Percentiles rank a stretch among this genome's conserved stretches.
Conservation (phyloP, 2,113 vertebrate species). For the Pachypanchax playfairii region DNA sequence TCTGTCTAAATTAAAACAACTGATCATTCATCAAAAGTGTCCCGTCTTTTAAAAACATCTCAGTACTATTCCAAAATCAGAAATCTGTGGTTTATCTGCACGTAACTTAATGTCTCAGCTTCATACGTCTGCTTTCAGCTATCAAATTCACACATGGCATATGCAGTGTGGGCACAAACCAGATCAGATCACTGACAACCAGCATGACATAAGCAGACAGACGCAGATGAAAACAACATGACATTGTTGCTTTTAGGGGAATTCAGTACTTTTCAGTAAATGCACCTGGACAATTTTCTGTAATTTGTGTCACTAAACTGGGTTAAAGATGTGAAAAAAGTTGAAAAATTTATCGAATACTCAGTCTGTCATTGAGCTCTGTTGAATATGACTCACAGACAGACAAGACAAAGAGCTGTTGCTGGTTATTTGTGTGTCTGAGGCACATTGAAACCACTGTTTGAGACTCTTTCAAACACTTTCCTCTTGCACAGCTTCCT, state of each 20-base stretch:
- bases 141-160: slow-evolving; percentile 40
- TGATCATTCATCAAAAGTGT: too few relatives aligned
- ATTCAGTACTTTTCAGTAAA: neutral
- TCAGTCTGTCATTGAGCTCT: slow-evolving; percentile 54
- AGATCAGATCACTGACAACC: too few relatives aligned
- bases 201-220: slow-evolving; percentile 26
- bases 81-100: slow-evolving; percentile 27
- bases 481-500: slow-evolving; percentile 69
- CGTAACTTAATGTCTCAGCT: neutral
- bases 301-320: neutral
- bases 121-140: slow-evolving; percentile 22
- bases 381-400: slow-evolving; percentile 74
- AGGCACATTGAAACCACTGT: slow-evolving; percentile 54
- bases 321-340: slow-evolving; percentile 2
- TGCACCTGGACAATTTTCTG: neutral
- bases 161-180: too few relatives aligned
- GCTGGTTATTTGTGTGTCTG: slow-evolving; percentile 51
- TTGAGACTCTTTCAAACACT: slow-evolving; percentile 67
- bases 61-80: neutral
- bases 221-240: slow-evolving; percentile 21
- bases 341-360: slow-evolving; percentile 14
- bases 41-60: neutral
- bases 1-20: accelerated
- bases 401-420: slow-evolving; percentile 80
- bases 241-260: neutral